Evolutionary conservation across 2,888 invertebrate genomes (phyloP), one percentile per base, ranked within the genome.

Genomic region (Nasonia oneida): DNA sequence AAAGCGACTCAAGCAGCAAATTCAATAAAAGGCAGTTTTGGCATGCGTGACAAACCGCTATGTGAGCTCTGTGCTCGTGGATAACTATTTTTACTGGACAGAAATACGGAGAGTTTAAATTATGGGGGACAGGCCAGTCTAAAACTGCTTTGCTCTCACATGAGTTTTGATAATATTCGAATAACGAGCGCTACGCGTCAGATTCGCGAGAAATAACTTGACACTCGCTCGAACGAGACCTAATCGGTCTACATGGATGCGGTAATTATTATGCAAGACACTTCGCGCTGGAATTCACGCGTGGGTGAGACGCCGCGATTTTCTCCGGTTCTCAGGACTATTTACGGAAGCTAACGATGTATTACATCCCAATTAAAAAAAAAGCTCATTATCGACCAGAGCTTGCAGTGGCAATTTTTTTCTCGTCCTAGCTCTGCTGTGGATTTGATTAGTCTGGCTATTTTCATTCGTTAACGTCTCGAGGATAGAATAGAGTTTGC

Each of bases 231-330:
- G 14, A 2, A 6, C 18, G 70, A 15, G 23, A 42, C 47, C 39
- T 47, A 74, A 39, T 42, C 73, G 42, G 14, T 33, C 18, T 37
- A 39, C 76, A 3, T 47, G 67, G 57, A 71, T 39, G 73, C 71
- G 73, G 81, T 73, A 42, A 81, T 73, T 81, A 39, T 81, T 81
- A 81, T 81, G 81, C 53, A 81, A 81, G 67, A 67, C 33, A 67
- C 67, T 33, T 39, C n/a, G 29, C 61, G 61, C 23, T 61, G 75
- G 82, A 75, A 82, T 82, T 67, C 64, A 64, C 64, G 39, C 67
- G 82, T 82, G 82, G 82, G 82, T 75, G 82, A 47, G 61, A 61
- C 61, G 61, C 61, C 61, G n/a, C 18, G 18, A 18, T 23, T 61
- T 57, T 57, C n/a, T 4, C 57, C n/a, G 15, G 5, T 6, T 61